Base-by-base conservation (phyloP, 2,797 vertebrate genomes). In the Alectoris magna region DNA sequence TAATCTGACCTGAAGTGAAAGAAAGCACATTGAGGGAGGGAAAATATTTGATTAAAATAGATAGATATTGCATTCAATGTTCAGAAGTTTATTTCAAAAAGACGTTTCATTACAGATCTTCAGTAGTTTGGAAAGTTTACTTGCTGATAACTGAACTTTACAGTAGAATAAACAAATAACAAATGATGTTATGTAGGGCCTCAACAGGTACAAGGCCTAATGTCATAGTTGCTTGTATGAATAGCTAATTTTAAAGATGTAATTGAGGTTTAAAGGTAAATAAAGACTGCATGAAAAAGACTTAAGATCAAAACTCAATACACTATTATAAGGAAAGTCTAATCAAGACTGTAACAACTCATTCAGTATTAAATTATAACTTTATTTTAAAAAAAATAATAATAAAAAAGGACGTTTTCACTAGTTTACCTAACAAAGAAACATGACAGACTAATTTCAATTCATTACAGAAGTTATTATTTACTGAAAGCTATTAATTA, bases 31-130 rank as follows among this genome's bases (percentile, higher is more conserved):
- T 91, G 75, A 82, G 51, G 41, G 21, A 90, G 19, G 14, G 43
- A 88, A 44, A 24, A 89, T 67, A 95, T 81, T 79, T 94, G 64
- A 96, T 93, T 91, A 94, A 95, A 96, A 95, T 87, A 69, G 55
- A 91, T 91, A 44, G 62, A 78, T 95, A 67, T 93, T 79, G 73
- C 53, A 74, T 93, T 89, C 22, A 89, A 71, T 94, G 71, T 92
- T 93, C 58, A 84, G 66, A 88, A 86, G 9, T 93, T 94, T 88
- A 91, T 88, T 93, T 94, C 68, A 85, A 64, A 91, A 84, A 84
- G 36, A 73, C 48, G 85, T 91, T 96, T 92, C 27, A 63, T 69
- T 15, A 85, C 16, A 92, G 59, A 74, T 15, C 9, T 90, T 22
- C 46, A 34, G 41, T 46, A 86, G 26, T 56, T 63, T 84, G 39